These are phyloP conservation scores for Pangasianodon gigas DNA, from an alignment of 2,113 vertebrate genomes.

Conservation along the genomic window DNA sequence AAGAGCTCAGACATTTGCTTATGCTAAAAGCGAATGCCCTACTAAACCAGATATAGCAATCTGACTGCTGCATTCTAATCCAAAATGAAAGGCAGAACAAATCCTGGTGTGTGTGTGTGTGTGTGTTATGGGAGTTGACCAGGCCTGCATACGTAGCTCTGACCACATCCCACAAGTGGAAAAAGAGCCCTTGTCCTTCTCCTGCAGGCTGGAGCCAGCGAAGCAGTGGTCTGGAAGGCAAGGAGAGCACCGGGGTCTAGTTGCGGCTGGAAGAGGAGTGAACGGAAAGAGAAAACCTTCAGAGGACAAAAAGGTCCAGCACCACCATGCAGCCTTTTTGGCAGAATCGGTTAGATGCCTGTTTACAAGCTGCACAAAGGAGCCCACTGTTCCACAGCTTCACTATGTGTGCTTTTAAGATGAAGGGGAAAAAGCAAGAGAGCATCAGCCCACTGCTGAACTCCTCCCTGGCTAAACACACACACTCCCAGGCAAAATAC, in stretches of 20 bases:
- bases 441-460: neutral
- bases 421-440: neutral
- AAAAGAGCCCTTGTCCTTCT: constrained; percentile 33
- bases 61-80: constrained; percentile 12
- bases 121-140: constrained; percentile 36
- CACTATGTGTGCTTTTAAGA: constrained; percentile 3
- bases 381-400: constrained; percentile 40
- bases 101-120: constrained; percentile 30
- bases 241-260: constrained; percentile 43
- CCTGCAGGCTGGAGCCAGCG: constrained; percentile 6
- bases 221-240: constrained; percentile 36
- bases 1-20: constrained; percentile 6
- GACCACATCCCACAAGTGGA: constrained; percentile 36
- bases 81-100: constrained; percentile 39
- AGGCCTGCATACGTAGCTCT: neutral
- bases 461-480: constrained; percentile 31
- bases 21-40: constrained; percentile 2
- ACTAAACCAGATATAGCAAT: constrained; percentile 31
- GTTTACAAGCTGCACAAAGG: constrained; percentile 47
- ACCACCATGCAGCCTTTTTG: constrained; percentile 44
- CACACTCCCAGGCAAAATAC: neutral
- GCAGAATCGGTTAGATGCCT: constrained; percentile 13
- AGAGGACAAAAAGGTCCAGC: constrained; percentile 27
- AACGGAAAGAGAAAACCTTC: constrained; percentile 20
- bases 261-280: constrained; percentile 34